These are phyloP conservation scores for Regulus satrapa DNA, from an alignment of 2,113 vertebrate genomes.

Conservation along the genomic window DNA sequence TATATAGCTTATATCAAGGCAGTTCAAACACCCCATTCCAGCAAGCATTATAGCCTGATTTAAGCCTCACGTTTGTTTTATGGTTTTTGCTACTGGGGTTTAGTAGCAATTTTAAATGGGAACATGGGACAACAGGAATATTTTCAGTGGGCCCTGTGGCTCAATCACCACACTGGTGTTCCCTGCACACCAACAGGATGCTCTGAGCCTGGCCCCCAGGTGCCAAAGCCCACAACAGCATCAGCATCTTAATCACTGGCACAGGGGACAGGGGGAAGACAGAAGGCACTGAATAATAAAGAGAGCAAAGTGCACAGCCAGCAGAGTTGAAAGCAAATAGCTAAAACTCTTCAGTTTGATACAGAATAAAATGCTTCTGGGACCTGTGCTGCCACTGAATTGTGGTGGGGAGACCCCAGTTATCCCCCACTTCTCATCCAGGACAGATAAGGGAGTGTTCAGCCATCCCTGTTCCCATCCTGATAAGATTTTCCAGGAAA, in stretches of 20 bases:
- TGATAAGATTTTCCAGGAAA: background rate
- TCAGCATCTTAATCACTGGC: slow-evolving; percentile 47
- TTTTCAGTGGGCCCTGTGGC: background rate
- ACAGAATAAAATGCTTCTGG: background rate
- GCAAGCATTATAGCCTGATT: background rate
- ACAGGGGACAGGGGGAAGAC: slow-evolving; percentile 4
- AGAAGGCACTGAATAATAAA: slow-evolving; percentile 44
- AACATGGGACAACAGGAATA: background rate
- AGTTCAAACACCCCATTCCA: background rate
- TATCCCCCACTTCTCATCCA: fast-evolving
- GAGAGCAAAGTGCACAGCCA: slow-evolving; percentile 53
- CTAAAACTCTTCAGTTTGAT: background rate
- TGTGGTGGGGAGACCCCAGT: fast-evolving
- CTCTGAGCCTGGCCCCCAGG: background rate
- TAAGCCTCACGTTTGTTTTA: background rate
- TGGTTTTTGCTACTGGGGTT: background rate
- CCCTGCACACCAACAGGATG: background rate
- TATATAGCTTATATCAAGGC: background rate
- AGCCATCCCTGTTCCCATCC: background rate
- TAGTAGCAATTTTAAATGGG: background rate
- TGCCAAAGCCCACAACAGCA: slow-evolving; percentile 63
- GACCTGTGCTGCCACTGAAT: background rate
- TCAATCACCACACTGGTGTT: fast-evolving
- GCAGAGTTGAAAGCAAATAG: slow-evolving; percentile 55
- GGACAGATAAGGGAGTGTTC: background rate